phyloP scores from a whole-genome alignment of 2,113 vertebrate genomes.

The human region DNA sequence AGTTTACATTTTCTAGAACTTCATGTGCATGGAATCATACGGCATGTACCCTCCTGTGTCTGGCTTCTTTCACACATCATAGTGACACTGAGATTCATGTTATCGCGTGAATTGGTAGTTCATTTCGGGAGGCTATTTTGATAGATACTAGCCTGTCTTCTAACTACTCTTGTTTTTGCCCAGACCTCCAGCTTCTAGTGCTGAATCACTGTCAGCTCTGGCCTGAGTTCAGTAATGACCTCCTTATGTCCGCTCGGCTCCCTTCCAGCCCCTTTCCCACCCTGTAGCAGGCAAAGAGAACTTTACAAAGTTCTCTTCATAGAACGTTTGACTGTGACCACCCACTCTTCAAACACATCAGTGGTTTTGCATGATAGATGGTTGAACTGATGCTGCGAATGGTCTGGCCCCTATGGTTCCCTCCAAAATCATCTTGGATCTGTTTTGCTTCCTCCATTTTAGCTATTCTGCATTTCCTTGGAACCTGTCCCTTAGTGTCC shows the following conservation, averaged over 20 bases:
- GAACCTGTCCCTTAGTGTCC: background rate
- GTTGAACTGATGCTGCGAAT: rapidly evolving
- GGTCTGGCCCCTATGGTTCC: background rate
- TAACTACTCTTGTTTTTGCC: background rate
- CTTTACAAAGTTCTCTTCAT: background rate
- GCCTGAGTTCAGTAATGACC: background rate
- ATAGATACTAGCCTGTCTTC: background rate
- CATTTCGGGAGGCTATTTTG: background rate
- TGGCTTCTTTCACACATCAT: background rate
- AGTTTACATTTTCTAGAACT: background rate
- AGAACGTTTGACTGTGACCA: background rate
- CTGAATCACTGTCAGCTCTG: background rate
- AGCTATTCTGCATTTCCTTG: background rate
- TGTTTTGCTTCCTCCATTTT: background rate
- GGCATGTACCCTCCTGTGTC: too few species aligned
- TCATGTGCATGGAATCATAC: background rate
- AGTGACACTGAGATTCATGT: background rate
- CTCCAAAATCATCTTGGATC: background rate
- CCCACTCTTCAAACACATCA: background rate
- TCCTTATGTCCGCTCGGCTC: background rate
- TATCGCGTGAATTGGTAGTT: background rate
- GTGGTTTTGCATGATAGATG: background rate
- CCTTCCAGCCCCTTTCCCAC: background rate
- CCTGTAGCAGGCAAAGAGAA: background rate
- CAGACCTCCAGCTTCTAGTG: background rate